Conservation (phyloP, 2,797 vertebrate species). For the Bradypus variegatus region DNA sequence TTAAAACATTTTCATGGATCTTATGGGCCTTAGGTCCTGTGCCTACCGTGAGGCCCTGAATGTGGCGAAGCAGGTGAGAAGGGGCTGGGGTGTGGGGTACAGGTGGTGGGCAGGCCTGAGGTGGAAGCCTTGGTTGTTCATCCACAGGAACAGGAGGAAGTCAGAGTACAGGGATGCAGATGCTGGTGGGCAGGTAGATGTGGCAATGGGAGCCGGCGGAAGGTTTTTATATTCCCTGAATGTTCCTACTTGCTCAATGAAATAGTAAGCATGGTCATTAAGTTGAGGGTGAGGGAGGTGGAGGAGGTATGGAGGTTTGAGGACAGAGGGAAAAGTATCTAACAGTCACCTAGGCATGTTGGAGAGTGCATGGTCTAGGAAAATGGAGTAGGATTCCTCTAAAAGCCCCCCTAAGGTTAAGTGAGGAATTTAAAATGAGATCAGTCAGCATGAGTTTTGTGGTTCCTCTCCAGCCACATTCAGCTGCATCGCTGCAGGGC, state of each 20-base stretch:
- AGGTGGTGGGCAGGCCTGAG: neutral
- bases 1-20: too few relatives aligned
- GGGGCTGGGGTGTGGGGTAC: neutral
- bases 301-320: neutral
- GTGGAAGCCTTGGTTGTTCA: neutral
- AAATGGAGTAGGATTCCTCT: neutral
- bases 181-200: neutral
- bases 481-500: neutral
- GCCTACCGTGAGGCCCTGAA: neutral
- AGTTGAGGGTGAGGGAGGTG: neutral
- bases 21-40: too few relatives aligned
- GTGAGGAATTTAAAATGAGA: slow-evolving; percentile 17
- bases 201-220: neutral
- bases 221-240: neutral
- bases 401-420: neutral
- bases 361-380: neutral
- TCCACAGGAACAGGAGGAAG: neutral
- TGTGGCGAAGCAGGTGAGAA: neutral
- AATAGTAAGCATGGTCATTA: neutral
- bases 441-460: neutral
- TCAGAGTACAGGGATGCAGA: neutral
- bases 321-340: neutral
- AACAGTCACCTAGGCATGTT: neutral
- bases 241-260: slow-evolving; percentile 1
- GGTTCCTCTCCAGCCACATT: neutral